Evolutionary conservation across 1,140 invertebrate genomes (phyloP), one percentile per base, ranked within the genome.

Genomic region (Drosophila subpulchrella): DNA sequence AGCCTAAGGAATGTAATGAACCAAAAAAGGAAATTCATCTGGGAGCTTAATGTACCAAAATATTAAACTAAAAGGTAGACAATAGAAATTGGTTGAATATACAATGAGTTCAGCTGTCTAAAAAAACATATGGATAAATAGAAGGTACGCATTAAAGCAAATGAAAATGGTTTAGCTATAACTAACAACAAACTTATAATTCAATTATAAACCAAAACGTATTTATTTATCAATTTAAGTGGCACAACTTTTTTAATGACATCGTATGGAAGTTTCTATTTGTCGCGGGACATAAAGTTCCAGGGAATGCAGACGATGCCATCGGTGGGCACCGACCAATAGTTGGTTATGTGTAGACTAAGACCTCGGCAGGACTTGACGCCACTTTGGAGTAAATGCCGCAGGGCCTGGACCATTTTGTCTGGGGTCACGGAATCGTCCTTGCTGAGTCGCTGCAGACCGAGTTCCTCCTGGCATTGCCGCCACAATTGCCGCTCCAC

Each of bases 401-500:
- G 93, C 88, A 96, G 97, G 79, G 96, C 97, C 47, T 95, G 91
- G 53, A 97, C 97, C 97, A 98, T 98, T 15, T 97, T 94, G 72
- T 95, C 95, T 1, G 97, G 97, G 0, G 96, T 97, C 12, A 98
- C 95, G 77, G 96, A 97, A 81, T 98, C 97, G 80, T 98, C 97
- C 93, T 98, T 98, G 59, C 94, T 94, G 2, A 98, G 93, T 38
- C 95, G 94, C 12, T 94, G 91, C 32, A 98, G 91, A 11, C 94
- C 93, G 13, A 98, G 94, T 75, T 95, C 93, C 27, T 94, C 86
- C 47, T 95, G 93, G 34, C 95, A 96, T 88, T 94, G 93, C 34
- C 93, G 88, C 74, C 95, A 94, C 47, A 97, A 92, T 55, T 95
- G 94, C 42, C 93, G 94, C 92, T 98, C 96, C 20, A 96, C 93